Percentiles rank a stretch among this genome's conserved stretches.
Evolutionary conservation across 2,888 invertebrate species (phyloP).

Genomic region (Mesorhabditis belari): DNA sequence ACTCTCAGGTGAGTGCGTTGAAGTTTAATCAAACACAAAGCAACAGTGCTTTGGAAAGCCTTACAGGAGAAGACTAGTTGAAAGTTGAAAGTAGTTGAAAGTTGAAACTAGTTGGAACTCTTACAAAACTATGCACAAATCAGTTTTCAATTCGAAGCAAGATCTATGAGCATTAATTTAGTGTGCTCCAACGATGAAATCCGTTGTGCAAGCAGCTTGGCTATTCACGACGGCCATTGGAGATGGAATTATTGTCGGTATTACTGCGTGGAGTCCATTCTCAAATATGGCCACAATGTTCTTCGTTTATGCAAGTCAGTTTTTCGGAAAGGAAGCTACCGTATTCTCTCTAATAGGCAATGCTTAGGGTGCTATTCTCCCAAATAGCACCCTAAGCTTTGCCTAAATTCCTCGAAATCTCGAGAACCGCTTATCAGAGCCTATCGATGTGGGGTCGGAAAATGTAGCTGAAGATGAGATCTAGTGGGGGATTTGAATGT

Average conservation of each 20-base stretch:
- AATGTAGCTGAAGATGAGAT: no score
- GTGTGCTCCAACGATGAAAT: conserved; percentile 88
- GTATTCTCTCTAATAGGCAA: neutral
- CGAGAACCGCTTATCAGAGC: no score
- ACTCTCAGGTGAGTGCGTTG: conserved; percentile 30
- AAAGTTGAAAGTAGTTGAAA: neutral
- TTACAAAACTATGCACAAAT: neutral
- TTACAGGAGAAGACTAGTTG: no score
- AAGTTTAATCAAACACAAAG: neutral
- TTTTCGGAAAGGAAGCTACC: neutral
- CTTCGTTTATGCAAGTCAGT: conserved; percentile 36
- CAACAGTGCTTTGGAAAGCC: neutral
- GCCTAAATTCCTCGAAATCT: no score
- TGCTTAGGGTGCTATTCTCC: neutral
- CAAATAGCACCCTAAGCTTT: no score
- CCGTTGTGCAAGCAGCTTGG: conserved; percentile 84
- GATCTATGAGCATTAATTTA: conserved; percentile 23
- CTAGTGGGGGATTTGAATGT: no score
- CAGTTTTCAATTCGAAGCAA: neutral
- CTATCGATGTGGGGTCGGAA: no score
- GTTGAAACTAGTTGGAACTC: neutral
- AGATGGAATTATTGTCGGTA: conserved; percentile 83
- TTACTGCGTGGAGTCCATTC: conserved; percentile 55
- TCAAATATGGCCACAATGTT: conserved; percentile 38
- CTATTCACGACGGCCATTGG: conserved; percentile 85